These are phyloP conservation scores for Drosophila nigricruria DNA, from an alignment of 2,888 invertebrate species.

Conservation along the genomic window DNA sequence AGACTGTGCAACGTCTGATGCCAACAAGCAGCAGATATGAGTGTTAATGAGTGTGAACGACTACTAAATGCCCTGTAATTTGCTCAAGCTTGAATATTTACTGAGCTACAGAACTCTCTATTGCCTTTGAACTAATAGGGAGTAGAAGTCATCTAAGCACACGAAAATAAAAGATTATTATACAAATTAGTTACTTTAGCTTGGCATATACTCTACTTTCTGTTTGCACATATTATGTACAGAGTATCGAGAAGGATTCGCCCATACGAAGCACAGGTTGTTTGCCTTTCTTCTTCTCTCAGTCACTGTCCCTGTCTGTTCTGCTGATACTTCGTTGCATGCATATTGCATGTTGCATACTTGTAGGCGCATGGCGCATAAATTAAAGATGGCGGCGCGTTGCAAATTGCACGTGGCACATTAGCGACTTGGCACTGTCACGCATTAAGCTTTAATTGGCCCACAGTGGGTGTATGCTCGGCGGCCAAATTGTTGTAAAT, in stretches of 20 bases:
- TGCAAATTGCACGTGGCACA: constrained; percentile 36
- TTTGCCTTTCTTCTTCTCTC: not conserved
- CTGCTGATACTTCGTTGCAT: constrained; percentile 34
- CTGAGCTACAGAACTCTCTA: not conserved
- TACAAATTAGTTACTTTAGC: not conserved
- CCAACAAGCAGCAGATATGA: constrained; percentile 24
- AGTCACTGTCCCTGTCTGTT: not conserved
- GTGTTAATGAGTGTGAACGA: too few species aligned
- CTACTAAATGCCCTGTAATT: not conserved
- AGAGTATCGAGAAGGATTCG: not conserved
- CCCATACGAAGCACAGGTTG: too few species aligned
- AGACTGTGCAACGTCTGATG: constrained; percentile 21
- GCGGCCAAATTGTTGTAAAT: constrained; percentile 34
- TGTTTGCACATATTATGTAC: too few species aligned
- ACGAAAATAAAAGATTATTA: not conserved
- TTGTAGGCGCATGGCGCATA: constrained; percentile 58
- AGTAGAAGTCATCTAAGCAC: not conserved
- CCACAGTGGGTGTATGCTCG: constrained; percentile 13
- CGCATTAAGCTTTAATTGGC: constrained; percentile 61
- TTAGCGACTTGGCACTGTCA: constrained; percentile 53
- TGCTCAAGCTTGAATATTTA: not conserved
- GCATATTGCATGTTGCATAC: constrained; percentile 46
- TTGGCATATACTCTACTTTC: not conserved
- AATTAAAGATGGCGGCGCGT: constrained; percentile 58
- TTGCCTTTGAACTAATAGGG: too few species aligned